Evolutionary conservation across 2,888 invertebrate genomes (phyloP).

Genomic region (Clistopyga incitator): DNA sequence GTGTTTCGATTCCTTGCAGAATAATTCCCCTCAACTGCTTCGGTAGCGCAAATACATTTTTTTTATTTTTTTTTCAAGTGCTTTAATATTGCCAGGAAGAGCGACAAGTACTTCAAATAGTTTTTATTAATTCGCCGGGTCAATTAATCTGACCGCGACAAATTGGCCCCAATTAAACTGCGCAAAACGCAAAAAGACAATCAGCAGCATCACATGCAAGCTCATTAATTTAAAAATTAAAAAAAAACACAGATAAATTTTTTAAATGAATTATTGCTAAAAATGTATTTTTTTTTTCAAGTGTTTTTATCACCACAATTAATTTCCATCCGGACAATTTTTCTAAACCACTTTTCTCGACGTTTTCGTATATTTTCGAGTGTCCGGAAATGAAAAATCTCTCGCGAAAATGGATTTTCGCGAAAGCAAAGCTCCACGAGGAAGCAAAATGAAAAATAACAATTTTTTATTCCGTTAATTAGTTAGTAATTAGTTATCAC

Average conservation of each 20-base stretch:
- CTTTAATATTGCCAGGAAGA: constrained; percentile 5
- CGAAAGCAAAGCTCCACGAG: too few relatives aligned
- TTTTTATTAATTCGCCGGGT: constrained; percentile 17
- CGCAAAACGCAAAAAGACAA: constrained; percentile 1
- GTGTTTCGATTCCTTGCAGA: constrained; percentile 14
- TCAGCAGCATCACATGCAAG: neutral
- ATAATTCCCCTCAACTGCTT: neutral
- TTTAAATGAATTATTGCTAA: neutral
- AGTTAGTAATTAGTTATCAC: too few relatives aligned
- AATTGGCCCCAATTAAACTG: constrained; percentile 50
- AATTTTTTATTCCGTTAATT: too few relatives aligned
- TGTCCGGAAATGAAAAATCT: too few relatives aligned
- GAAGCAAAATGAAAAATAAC: too few relatives aligned
- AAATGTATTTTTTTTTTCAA: neutral
- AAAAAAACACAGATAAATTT: neutral
- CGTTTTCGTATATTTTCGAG: too few relatives aligned
- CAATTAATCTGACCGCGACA: constrained; percentile 39
- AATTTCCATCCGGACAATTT: too few relatives aligned
- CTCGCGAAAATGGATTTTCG: too few relatives aligned
- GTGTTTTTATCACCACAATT: neutral
- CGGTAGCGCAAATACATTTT: neutral
- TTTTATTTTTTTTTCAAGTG: neutral
- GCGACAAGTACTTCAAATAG: neutral
- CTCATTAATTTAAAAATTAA: constrained; percentile 7
- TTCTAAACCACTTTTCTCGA: too few relatives aligned